Evolutionary conservation across 1,140 invertebrate genomes (phyloP).

Genomic region (Oncopeltus fasciatus): DNA sequence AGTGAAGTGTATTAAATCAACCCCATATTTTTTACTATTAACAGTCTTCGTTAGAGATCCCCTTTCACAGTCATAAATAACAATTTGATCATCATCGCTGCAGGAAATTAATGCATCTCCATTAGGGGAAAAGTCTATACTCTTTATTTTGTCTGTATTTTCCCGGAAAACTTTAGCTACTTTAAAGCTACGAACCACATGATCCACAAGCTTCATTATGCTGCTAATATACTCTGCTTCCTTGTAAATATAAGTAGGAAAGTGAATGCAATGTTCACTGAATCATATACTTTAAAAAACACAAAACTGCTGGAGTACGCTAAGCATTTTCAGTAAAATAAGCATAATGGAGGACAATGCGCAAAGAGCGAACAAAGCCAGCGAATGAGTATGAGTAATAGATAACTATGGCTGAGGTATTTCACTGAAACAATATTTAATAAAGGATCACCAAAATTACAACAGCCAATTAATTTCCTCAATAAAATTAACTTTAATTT

Average conservation of each 20-base stretch:
- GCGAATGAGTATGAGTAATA: neutral
- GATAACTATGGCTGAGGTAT: neutral
- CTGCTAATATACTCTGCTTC: neutral
- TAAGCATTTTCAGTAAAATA: conserved; percentile 2
- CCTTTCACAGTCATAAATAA: conserved; percentile 98
- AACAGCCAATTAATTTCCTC: no score
- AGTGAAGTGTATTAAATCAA: conserved; percentile 95
- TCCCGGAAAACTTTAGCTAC: conserved; percentile 95
- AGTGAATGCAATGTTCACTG: conserved; percentile 9
- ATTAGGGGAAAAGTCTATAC: conserved; percentile 89
- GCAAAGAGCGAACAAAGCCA: conserved; percentile 3
- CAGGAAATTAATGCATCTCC: conserved; percentile 94
- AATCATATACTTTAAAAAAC: neutral
- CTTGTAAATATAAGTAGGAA: neutral
- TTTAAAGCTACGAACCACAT: conserved; percentile 81
- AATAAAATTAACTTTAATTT: no score
- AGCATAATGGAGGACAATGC: conserved; percentile 7
- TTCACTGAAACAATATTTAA: no score
- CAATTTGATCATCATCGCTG: conserved; percentile 98
- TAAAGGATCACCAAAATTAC: no score
- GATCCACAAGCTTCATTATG: conserved; percentile 82
- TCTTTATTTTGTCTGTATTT: conserved; percentile 95
- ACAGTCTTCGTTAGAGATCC: conserved; percentile 88
- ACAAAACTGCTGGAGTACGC: conserved; percentile 1
- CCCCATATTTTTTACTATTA: conserved; percentile 99